phyloP scores from a whole-genome alignment of 2,113 vertebrate genomes.

The Xenus cinereus region DNA sequence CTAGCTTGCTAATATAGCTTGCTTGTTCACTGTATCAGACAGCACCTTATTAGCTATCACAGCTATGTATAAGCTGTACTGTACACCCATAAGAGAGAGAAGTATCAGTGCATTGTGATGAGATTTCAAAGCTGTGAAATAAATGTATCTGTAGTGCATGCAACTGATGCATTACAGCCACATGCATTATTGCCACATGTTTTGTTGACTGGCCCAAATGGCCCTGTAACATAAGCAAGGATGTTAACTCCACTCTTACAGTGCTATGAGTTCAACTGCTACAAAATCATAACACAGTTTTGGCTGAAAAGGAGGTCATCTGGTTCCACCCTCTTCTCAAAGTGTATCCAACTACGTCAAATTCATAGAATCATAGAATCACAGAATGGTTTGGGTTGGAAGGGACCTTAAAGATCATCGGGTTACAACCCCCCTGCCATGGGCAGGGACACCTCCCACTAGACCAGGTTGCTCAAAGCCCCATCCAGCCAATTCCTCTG shows the following conservation, averaged over 20 bases:
- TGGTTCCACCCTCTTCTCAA: neutral
- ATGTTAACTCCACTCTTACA: neutral
- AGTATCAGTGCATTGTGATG: neutral
- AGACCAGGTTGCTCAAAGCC: too few relatives aligned
- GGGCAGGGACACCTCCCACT: too few relatives aligned
- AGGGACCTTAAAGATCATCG: too few relatives aligned
- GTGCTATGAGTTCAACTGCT: neutral
- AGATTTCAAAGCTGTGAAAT: neutral
- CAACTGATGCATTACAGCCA: neutral
- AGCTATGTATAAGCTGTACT: neutral
- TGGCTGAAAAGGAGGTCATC: neutral
- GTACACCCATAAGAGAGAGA: neutral
- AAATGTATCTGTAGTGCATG: neutral
- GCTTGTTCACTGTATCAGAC: neutral
- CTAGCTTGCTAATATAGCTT: neutral
- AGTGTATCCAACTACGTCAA: neutral
- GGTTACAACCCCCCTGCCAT: too few relatives aligned
- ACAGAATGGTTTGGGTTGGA: too few relatives aligned
- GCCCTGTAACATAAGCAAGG: neutral
- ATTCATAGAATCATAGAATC: neutral
- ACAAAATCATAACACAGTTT: neutral
- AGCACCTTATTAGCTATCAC: neutral
- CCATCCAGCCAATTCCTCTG: neutral
- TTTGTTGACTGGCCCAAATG: neutral
- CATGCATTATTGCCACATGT: neutral